Percentiles rank a stretch among this genome's conserved stretches.
Conservation (phyloP, 2,113 vertebrate species). For the Indri indri region DNA sequence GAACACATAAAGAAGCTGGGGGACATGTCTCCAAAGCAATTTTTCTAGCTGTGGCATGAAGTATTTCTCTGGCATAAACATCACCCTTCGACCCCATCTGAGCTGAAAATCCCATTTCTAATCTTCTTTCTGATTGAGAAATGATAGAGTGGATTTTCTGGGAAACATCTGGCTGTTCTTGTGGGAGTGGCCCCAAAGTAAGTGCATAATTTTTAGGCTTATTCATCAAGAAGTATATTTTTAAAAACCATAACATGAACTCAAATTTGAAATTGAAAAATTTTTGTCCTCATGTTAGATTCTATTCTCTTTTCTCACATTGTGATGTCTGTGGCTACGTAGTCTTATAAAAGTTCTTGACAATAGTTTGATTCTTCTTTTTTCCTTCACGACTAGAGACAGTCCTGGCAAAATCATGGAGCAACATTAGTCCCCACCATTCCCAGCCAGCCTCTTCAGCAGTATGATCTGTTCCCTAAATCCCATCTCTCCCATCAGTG, state of each 20-base stretch:
- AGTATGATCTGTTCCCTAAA: background rate
- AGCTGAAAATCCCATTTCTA: slow-evolving; percentile 77
- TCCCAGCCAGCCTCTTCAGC: background rate
- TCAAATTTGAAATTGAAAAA: background rate
- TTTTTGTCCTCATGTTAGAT: background rate
- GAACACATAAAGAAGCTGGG: slow-evolving; percentile 26
- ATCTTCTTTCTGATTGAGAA: slow-evolving; percentile 78
- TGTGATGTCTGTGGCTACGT: background rate
- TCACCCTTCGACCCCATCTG: slow-evolving; percentile 65
- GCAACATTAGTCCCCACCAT: background rate
- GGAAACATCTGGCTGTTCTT: slow-evolving; percentile 5
- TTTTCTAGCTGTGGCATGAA: slow-evolving; percentile 64
- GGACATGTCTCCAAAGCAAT: slow-evolving; percentile 52
- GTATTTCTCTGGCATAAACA: slow-evolving; percentile 67
- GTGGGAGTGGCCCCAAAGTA: background rate
- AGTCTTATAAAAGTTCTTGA: background rate
- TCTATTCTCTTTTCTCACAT: background rate
- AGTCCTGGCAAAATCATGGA: background rate
- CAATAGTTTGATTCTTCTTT: background rate
- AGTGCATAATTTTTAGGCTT: background rate
- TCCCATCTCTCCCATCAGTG: background rate
- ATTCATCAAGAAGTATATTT: background rate
- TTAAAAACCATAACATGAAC: background rate
- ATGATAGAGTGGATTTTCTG: slow-evolving; percentile 71
- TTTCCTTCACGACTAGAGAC: slow-evolving; percentile 6